Conservation (phyloP, 1,140 invertebrate genomes). For the Apocrypta bakeri region DNA sequence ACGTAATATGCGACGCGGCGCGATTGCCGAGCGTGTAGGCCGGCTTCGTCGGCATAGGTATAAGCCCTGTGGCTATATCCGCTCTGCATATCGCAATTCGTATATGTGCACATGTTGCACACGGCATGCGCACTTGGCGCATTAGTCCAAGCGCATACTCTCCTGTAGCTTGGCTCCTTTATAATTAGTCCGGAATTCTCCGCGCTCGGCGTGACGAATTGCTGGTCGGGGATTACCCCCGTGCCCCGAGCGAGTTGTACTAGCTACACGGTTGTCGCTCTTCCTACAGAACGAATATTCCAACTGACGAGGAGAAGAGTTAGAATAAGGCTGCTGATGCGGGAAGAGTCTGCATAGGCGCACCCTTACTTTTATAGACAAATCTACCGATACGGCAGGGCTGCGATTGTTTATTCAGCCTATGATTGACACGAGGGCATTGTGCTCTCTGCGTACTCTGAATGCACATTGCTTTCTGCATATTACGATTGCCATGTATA, state of each 20-base stretch:
- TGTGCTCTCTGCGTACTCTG: no score
- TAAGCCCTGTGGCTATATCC: not conserved
- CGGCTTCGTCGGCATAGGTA: no score
- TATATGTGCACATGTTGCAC: not conserved
- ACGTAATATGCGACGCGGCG: not conserved
- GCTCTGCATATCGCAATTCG: not conserved
- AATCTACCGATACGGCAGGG: no score
- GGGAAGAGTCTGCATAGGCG: not conserved
- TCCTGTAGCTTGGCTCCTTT: not conserved
- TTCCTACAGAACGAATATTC: not conserved
- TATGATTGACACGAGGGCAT: no score
- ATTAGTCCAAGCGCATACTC: not conserved
- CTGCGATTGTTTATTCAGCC: no score
- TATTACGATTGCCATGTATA: no score
- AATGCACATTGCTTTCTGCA: no score
- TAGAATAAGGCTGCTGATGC: no score
- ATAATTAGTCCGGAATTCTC: constrained; percentile 26
- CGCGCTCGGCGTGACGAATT: not conserved
- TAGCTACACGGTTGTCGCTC: not conserved
- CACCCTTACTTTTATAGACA: not conserved
- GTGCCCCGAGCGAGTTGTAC: not conserved
- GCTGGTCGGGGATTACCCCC: no score
- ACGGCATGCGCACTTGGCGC: not conserved
- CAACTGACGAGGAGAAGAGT: not conserved
- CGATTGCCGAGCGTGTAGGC: not conserved